A percentile compares a stretch with the other conserved stretches of the same genome.
Evolutionary conservation across 1,140 invertebrate species (phyloP).

Genomic region (Tyrophagus putrescentiae): DNA sequence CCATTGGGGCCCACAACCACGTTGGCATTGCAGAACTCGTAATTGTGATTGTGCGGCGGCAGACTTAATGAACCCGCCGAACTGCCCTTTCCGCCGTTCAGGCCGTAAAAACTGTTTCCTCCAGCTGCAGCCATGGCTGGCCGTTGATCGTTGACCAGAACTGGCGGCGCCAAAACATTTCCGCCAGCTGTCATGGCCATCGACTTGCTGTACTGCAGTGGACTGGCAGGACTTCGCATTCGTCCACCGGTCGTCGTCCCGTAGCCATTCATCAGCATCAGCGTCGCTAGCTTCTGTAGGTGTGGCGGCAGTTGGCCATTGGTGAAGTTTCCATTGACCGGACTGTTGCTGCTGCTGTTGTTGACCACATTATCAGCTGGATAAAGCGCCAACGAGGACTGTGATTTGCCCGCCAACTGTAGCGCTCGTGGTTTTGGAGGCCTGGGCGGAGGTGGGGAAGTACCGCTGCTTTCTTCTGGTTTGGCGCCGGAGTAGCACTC

Average conservation of each 20-base stretch:
- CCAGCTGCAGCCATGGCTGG: too few relatives aligned
- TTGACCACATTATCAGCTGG: too few relatives aligned
- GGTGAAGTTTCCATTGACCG: not conserved
- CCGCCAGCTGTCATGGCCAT: not conserved
- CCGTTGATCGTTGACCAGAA: not conserved
- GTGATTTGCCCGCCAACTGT: constrained; percentile 1
- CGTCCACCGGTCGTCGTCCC: too few relatives aligned
- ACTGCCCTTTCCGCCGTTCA: not conserved
- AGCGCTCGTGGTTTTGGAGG: constrained; percentile 8
- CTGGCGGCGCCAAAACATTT: not conserved
- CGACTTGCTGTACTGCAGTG: not conserved
- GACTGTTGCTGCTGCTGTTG: constrained; percentile 1
- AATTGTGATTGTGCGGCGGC: not conserved
- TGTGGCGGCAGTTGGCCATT: not conserved
- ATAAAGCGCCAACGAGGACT: not conserved
- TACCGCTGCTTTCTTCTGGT: not conserved
- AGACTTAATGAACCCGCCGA: not conserved
- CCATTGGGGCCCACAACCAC: not conserved
- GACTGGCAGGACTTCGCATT: not conserved
- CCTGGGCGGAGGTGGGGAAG: constrained; percentile 28
- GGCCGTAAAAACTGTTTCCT: too few relatives aligned
- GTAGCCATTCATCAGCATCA: too few relatives aligned
- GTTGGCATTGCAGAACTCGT: constrained; percentile 2
- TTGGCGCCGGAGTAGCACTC: constrained; percentile 71
- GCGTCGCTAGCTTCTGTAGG: not conserved